Evolutionary conservation across 2,888 invertebrate genomes (phyloP), one percentile per base, ranked within the genome.

Genomic region (Buathra laborator): DNA sequence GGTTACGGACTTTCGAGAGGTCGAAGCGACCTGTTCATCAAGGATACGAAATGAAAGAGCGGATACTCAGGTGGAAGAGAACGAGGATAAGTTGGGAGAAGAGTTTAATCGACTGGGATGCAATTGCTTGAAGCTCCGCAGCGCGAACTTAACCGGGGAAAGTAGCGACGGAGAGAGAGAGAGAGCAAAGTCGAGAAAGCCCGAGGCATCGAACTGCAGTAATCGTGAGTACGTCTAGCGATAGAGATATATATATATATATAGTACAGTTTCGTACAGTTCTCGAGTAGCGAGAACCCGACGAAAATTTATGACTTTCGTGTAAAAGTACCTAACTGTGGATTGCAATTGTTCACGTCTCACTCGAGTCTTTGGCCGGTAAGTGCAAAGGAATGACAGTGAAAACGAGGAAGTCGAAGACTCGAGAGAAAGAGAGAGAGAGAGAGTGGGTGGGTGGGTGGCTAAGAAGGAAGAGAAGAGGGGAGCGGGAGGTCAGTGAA

Each of bases 261-360:
- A 51, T 53, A 53, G 14, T 32, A 19, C 48, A 74, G 74, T 24
- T 44, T 72, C 59, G 51, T 62, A 81, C 19, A 24, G 24, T 24
- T 24, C 24, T 24, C 59, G 59, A 19, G 19, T 43, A 48, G 56
- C 66, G 64, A 76, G 66, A 67, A 48, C 4, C 64, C 37, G 32
- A 71, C 72, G 77, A 74, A 72, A 81, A 84, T 84, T 84, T 84
- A 84, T 81, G 84, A 81, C 81, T 77, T n/a, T 48, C 62, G 59
- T 76, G 53, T 56, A 71, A 77, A 64, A 48, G 53, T 56, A 74
- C 44, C 44, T 37, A 19, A 37, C 14, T 51, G 44, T 29, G 29
- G 29, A 67, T 70, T 12, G 64, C 68, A 78, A 83, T 71, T 67
- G 44, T 85, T 83, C 46, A 48, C 19, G 66, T 67, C 67, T 84